Conservation (phyloP, 2,113 vertebrate species). For the Barnardius zonarius region DNA sequence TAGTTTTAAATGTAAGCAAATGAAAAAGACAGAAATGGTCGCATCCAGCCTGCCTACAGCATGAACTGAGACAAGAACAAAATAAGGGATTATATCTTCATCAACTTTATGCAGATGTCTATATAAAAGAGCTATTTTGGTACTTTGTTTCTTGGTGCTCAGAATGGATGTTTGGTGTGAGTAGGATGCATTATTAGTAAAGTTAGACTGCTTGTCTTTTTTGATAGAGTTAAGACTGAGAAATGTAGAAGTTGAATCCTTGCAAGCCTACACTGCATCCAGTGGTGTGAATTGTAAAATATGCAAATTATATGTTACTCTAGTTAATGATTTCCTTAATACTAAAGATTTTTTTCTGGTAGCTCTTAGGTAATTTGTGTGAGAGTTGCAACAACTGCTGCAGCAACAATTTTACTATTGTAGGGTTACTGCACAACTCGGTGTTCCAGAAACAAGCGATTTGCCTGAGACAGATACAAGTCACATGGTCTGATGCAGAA, state of each 20-base stretch:
- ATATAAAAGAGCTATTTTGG: background rate
- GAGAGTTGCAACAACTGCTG: background rate
- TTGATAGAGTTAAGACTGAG: background rate
- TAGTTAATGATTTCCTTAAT: background rate
- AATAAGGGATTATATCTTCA: background rate
- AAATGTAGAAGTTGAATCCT: background rate
- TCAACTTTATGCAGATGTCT: background rate
- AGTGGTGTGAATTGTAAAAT: background rate
- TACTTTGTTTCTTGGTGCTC: background rate
- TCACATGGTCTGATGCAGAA: no score
- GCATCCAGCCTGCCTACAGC: background rate
- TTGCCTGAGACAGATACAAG: no score
- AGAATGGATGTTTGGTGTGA: background rate
- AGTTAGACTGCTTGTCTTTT: background rate
- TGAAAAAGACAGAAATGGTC: background rate
- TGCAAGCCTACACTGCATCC: background rate
- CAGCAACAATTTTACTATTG: no score
- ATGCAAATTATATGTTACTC: background rate
- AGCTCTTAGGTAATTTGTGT: background rate
- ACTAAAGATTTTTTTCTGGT: background rate
- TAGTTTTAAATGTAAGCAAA: background rate
- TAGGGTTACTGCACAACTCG: no score
- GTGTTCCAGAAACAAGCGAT: no score
- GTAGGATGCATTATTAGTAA: background rate
- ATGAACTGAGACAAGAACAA: background rate